Base-by-base conservation (phyloP, 2,113 vertebrate genomes). In the Murina feae region DNA sequence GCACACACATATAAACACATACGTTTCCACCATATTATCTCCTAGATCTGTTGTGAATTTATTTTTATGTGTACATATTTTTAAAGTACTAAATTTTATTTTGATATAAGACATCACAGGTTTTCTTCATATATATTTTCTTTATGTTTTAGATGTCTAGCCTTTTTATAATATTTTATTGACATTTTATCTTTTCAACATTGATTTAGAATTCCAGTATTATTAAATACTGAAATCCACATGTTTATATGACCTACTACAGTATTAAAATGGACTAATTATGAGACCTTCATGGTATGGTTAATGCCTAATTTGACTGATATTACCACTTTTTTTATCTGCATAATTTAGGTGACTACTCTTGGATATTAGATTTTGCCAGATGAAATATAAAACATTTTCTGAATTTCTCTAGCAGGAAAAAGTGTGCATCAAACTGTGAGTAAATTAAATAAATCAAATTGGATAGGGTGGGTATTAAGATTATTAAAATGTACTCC, bases 51-150 rank as follows among this genome's bases (percentile, higher is more conserved):
- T 53, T 28, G 21, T 53, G 28, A 69, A 47, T 95, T 95, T 84
- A 80, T 75, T 89, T 80, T 58, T 89, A 55, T 71, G 30, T 39
- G 5, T 44, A 66, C 1, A n/a, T 85, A n/a, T 44, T 81, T 93
- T 91, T 84, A 81, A 93, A 84, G 7, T 88, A 47, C 20, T 87
- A 35, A 93, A 85, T 75, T 71, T 91, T 47, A 12, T 78, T 88
- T 78, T 92, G 11, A 12, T 39, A 8, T 85, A 80, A 93, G 42
- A 80, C 17, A 23, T 88, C 49, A 94, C 32, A 84, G 14, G 11
- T 49, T 39, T 71, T 58, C 65, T 69, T 65, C 32, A 42, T n/a
- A 88, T 85, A 28, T 60, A 82, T 86, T 91, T 75, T 42, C 12
- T 69, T 32, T 71, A 47, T 80, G 11, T 86, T 78, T 78, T 42